Base-by-base conservation (phyloP, 30 jellyfish, hydroid and myxozoan genomes). In the Aurelia sp. region DNA sequence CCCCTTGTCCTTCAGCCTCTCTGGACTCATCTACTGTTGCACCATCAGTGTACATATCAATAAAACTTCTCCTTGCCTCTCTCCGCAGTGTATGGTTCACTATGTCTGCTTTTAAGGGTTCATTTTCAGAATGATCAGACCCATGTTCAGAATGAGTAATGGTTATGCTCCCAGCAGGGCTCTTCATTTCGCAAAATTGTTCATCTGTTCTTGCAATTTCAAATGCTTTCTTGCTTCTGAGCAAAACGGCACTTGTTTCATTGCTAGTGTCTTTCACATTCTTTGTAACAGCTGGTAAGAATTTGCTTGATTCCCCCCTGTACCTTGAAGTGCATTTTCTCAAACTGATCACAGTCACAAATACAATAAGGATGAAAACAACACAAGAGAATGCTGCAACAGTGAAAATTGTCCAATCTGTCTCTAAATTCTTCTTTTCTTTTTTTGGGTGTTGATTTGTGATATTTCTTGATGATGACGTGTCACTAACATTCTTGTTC, bases 341-440 rank as follows among this genome's bases (percentile, higher is more conserved):
- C 23, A 85, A 13, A 64, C 86, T 85, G 47, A 85, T 62, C 20
- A 66, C 94, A 20, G 86, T 60, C 12, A 88, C 96, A 67, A 65
- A 75, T 3, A 78, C 86, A 41, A 88, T 64, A 19, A 88, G 73
- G 19, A 78, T 27, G 70, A 88, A 68, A 13, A 88, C 96, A 68
- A 88, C 27, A 59, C 90, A 69, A 18, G 96, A 88, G 59, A 88
- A 88, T 21, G 96, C 68, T 6, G 87, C 96, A 67, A 88, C 86
- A 18, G 84, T 74, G 88, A 88, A 31, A 44, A 78, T 88, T 16
- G 96, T 88, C 96, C 96, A 88, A 18, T 78, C 84, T 12, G 87
- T 77, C 37, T 78, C 94, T 22, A 33, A 22, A 3, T 60, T 66
- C 3, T 62, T 70, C 30, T 18, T 68, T 23, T 78, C 57, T 74